Base-by-base conservation (phyloP, 2,113 vertebrate genomes). In the Cottus gobio region DNA sequence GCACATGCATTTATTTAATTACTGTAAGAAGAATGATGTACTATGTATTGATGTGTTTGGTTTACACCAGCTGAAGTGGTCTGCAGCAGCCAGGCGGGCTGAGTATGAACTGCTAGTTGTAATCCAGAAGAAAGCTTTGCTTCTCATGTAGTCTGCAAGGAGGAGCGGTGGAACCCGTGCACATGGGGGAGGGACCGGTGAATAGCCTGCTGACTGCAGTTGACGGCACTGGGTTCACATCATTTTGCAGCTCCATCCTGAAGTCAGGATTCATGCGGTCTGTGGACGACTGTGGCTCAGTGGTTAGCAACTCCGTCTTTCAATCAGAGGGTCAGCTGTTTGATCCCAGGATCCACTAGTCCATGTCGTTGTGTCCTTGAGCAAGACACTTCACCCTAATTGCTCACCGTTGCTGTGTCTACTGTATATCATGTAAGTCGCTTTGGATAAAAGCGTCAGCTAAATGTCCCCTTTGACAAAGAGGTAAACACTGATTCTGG, bases 181-280 rank as follows among this genome's bases (percentile, higher is more conserved):
- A 72, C 80, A 78, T 54, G 77, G 72, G 57, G 76, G 30, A 34
- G 62, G 72, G 60, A 80, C 62, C 71, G 74, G 74, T 62, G 68
- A 71, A 13, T 37, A 82, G 63, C 70, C 42, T 72, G 71, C 76
- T 83, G 66, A 83, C 65, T 84, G 70, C 69, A 73, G 69, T 69
- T 81, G 88, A 90, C 82, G 87, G 85, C 34, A 0, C 44, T 30
- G 80, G 48, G 75, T 60, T 82, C 84, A 75, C 83, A 54, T 74
- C 79, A 70, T 81, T 85, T 71, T 54, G 42, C 72, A 72, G 83
- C 50, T 54, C 30, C 68, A 71, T 79, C 86, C 89, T 84, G 82
- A 90, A 88, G 85, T 75, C 72, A 82, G 77, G 76, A 87, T 80
- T 81, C 69, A 88, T 83, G 66, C 67, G 74, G 62, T 65, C 79